Conservation (phyloP, 2,797 vertebrate species). For the Cephalopachus bancanus region DNA sequence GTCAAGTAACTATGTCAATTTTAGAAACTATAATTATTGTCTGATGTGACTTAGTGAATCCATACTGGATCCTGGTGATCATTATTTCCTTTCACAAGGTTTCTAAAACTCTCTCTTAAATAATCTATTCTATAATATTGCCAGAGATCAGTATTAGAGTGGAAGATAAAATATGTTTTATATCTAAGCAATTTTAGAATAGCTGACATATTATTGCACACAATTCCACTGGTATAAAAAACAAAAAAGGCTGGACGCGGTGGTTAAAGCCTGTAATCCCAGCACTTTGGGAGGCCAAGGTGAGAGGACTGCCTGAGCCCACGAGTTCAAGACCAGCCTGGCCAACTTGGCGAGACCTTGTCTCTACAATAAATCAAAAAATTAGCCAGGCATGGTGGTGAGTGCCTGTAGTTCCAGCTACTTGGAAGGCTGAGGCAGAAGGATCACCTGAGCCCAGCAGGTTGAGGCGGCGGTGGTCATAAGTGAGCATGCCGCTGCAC, state of each 20-base stretch:
- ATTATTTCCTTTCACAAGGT: background rate
- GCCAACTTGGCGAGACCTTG: no score
- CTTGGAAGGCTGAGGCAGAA: no score
- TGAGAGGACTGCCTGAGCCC: no score
- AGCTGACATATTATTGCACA: conserved; percentile 16
- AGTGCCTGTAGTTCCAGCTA: no score
- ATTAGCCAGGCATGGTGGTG: no score
- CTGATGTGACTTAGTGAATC: conserved; percentile 16
- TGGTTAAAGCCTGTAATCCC: background rate
- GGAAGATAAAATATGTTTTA: conserved; percentile 52
- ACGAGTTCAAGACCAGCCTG: no score
- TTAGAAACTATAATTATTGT: conserved; percentile 25
- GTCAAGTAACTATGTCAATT: conserved; percentile 37
- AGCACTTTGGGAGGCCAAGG: no score
- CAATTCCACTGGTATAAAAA: conserved; percentile 52
- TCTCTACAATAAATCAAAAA: no score
- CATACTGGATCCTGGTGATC: background rate
- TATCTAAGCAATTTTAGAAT: conserved; percentile 57
- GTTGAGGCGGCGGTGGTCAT: no score
- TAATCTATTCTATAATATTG: conserved; percentile 51
- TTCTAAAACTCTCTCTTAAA: conserved; percentile 54
- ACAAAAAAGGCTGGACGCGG: conserved; percentile 31
- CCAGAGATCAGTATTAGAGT: conserved; percentile 49
- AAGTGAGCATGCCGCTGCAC: no score
- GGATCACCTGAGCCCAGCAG: no score